Conservation (phyloP, 2,113 vertebrate genomes). For the Ciconia boyciana region DNA sequence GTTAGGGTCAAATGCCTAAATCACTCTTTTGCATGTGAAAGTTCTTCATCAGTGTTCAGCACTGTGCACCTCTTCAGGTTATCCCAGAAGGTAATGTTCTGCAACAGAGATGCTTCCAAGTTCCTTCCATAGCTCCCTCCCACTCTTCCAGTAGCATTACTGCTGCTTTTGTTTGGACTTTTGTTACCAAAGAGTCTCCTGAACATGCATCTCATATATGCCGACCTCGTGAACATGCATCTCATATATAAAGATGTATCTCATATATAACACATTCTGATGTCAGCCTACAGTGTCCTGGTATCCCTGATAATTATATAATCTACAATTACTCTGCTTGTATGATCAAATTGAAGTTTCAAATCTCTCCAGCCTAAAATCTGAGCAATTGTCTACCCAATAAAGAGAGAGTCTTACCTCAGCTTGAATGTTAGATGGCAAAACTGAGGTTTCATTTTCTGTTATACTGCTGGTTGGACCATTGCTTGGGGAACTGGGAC, state of each 20-base stretch:
- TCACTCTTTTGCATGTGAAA: neutral
- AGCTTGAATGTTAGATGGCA: slow-evolving; percentile 83
- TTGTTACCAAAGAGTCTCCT: neutral
- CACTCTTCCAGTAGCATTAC: neutral
- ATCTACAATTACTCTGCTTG: neutral
- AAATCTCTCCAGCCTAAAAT: neutral
- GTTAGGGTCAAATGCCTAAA: neutral
- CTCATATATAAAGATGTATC: neutral
- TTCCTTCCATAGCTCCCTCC: neutral
- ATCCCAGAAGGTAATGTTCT: neutral
- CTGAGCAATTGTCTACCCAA: neutral
- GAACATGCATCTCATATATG: neutral
- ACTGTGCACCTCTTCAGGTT: neutral
- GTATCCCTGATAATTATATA: neutral
- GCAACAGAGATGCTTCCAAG: neutral
- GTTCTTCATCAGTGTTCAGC: neutral
- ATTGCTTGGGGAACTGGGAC: slow-evolving; percentile 94
- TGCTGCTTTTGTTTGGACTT: neutral
- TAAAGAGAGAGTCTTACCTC: slow-evolving; percentile 80
- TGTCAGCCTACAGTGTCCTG: neutral
- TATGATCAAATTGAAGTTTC: neutral
- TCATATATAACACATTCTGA: neutral
- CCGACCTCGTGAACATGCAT: neutral
- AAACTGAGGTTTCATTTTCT: slow-evolving; percentile 87
- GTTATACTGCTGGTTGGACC: slow-evolving; percentile 84